Percentiles rank a stretch among this genome's conserved stretches.
Conservation (phyloP, 2,888 invertebrate genomes). For the Noctua janthe region DNA sequence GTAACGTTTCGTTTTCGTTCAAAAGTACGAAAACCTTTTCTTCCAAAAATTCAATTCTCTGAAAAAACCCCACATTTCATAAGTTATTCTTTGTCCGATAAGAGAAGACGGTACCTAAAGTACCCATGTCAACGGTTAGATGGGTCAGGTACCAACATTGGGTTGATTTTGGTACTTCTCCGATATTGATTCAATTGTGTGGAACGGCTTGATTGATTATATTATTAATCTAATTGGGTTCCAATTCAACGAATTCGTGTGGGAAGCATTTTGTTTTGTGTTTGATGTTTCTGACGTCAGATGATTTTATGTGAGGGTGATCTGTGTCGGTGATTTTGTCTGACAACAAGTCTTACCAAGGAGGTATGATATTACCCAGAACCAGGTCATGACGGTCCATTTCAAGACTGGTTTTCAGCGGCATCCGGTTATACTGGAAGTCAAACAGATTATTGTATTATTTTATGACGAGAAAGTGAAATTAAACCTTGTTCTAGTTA, state of each 20-base stretch:
- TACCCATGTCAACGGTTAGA: constrained; percentile 59
- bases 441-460: neutral
- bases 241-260: constrained; percentile 38
- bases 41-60: constrained; percentile 9
- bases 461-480: neutral
- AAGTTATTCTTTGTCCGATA: constrained; percentile 38
- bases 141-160: constrained; percentile 54
- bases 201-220: constrained; percentile 61
- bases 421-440: neutral
- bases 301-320: constrained; percentile 11
- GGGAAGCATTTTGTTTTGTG: constrained; percentile 27
- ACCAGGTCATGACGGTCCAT: neutral
- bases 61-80: constrained; percentile 27
- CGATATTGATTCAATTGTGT: constrained; percentile 60
- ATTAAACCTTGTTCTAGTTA: neutral
- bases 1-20: no score
- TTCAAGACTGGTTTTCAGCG: neutral
- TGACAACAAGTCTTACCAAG: neutral
- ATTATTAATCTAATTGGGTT: constrained; percentile 62
- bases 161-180: constrained; percentile 43
- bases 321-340: neutral
- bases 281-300: constrained; percentile 41
- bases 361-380: neutral
- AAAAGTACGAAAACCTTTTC: neutral
- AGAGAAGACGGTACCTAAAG: constrained; percentile 23